A percentile compares a stretch with the other conserved stretches of the same genome.
These are phyloP conservation scores for Agapetus fuscipes DNA, from an alignment of 2,888 invertebrate species.

Conservation along the genomic window DNA sequence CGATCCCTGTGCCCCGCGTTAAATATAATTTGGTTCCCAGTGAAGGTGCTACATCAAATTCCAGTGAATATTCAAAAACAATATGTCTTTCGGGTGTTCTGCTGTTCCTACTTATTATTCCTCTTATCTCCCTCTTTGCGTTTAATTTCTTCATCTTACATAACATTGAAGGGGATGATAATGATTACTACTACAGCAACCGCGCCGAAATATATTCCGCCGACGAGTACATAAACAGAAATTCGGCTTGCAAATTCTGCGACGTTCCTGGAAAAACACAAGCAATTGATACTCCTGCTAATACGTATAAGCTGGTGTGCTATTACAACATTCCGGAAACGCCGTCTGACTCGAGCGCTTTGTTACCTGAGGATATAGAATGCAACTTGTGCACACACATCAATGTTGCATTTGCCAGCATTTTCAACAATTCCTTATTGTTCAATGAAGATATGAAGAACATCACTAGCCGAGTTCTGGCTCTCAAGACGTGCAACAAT, in stretches of 20 bases:
- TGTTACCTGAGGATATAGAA: conserved; percentile 29
- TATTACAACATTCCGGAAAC: conserved; percentile 55
- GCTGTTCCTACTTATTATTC: conserved; percentile 2
- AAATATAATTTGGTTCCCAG: conserved; percentile 11
- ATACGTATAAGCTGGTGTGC: conserved; percentile 52
- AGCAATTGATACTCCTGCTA: background rate
- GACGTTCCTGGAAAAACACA: conserved; percentile 1
- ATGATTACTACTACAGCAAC: conserved; percentile 1
- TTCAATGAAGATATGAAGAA: conserved; percentile 37
- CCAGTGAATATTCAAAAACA: conserved; percentile 1
- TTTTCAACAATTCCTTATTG: conserved; percentile 50
- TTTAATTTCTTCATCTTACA: conserved; percentile 1
- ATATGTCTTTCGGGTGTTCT: conserved; percentile 4
- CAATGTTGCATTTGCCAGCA: conserved; percentile 63
- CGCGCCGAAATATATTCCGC: conserved; percentile 13
- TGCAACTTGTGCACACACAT: conserved; percentile 74
- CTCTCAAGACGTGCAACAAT: conserved; percentile 51
- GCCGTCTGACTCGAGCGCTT: conserved; percentile 25
- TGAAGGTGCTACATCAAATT: background rate
- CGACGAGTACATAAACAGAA: conserved; percentile 11
- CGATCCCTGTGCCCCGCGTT: conserved; percentile 9
- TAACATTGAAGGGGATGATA: background rate
- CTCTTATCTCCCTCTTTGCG: conserved; percentile 2
- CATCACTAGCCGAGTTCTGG: conserved; percentile 35
- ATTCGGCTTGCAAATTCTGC: conserved; percentile 5